These are phyloP conservation scores for Scopus umbretta DNA, from an alignment of 2,113 vertebrate genomes.

Conservation along the genomic window DNA sequence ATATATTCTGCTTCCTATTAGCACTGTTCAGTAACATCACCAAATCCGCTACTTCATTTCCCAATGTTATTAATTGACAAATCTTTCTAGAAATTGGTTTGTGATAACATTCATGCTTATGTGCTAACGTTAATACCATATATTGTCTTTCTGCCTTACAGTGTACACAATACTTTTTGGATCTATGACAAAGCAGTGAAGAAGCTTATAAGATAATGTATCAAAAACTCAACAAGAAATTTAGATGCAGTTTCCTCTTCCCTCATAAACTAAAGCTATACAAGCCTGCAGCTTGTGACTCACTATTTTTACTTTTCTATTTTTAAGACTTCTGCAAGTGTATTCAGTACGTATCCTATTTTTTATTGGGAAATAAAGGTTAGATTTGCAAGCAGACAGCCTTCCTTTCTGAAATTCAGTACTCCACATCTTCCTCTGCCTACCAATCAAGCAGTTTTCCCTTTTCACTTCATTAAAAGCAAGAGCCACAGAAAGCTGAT, in stretches of 20 bases:
- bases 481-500: neutral
- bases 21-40: neutral
- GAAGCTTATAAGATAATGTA: neutral
- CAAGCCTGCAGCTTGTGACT: neutral
- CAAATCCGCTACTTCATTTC: neutral
- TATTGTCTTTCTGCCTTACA: neutral
- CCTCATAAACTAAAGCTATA: neutral
- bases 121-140: neutral
- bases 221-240: neutral
- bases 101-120: neutral
- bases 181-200: neutral
- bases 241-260: neutral
- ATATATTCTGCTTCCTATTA: neutral
- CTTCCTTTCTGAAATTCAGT: neutral
- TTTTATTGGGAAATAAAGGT: neutral
- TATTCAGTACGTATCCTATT: neutral
- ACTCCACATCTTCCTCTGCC: neutral
- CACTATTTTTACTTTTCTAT: neutral
- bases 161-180: neutral
- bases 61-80: neutral
- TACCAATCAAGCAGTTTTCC: fast-evolving
- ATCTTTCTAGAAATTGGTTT: neutral
- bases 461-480: neutral
- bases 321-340: neutral
- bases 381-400: neutral